Base-by-base conservation (phyloP, 1,140 invertebrate genomes). In the Drosophila bocki region DNA sequence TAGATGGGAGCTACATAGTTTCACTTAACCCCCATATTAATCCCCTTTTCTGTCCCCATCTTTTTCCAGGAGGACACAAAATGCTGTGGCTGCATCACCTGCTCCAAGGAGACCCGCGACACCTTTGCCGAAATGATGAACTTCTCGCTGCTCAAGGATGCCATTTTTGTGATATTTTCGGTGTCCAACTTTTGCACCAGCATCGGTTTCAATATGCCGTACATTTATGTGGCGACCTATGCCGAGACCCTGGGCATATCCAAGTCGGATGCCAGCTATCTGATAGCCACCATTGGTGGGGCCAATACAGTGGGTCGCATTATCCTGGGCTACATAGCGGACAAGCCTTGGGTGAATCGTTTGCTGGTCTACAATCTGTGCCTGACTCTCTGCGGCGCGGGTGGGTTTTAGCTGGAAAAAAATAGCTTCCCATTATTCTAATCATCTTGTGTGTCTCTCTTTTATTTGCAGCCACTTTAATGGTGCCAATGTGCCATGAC, bases 191-290 rank as follows among this genome's bases (percentile, higher is more conserved):
- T 99, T 92, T 96, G 98, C 84, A 99, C 98, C 8, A 98, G 97
- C 91, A 97, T 99, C 79, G 98, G 98, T 37, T 99, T 99, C 94
- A 98, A 99, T 93, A 96, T 99, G 83, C 98, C 98, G 60, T 97
- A 98, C 93, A 94, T 99, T 75, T 97, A 97, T 93, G 94, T 97
- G 44, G 95, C 95, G 67, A 94, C 95, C 48, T 95, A 95, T 93
- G 95, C 96, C 5, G 93, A 95, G 58, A 91, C 94, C 9, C 79
- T 95, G 48, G 93, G 93, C 1, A 94, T 97, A 13, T 75, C 93
- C 2, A 91, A 94, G 75, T 92, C 94, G 54, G 78, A 95, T 53
- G 94, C 95, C 3, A 95, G 95, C 74, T 96, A 95, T 80, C 93
- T 98, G 58, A 93, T 98, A 44, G 94, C 96, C 29, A 94, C 97